Evolutionary conservation across 2,113 vertebrate genomes (phyloP).

Genomic region (Anthoscopus minutus): DNA sequence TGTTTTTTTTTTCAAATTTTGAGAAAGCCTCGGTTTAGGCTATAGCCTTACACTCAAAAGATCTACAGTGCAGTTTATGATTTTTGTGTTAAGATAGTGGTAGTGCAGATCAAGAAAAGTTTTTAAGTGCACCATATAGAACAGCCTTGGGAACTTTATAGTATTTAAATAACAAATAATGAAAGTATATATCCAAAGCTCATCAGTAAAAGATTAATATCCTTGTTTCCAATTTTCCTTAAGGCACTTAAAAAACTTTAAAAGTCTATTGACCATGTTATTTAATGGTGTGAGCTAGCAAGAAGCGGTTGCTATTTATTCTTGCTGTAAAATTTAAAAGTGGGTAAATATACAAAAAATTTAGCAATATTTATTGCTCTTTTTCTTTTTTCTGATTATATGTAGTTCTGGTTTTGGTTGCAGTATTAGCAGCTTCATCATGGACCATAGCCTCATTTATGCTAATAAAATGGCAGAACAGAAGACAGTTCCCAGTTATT

Average conservation of each 20-base stretch:
- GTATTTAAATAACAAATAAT: background rate
- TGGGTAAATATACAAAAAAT: background rate
- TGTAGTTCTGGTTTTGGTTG: background rate
- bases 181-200: background rate
- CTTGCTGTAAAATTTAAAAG: background rate
- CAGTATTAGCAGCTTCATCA: background rate
- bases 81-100: background rate
- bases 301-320: background rate
- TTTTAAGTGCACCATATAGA: background rate
- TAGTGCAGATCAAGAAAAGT: background rate
- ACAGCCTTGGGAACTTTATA: background rate
- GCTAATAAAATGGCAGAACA: background rate
- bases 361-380: background rate
- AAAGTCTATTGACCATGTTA: background rate
- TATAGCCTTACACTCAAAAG: background rate
- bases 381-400: background rate
- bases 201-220: background rate
- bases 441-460: background rate
- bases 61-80: background rate
- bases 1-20: background rate
- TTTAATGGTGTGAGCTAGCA: background rate
- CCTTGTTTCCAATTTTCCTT: background rate
- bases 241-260: background rate
- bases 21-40: background rate
- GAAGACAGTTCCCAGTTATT: background rate